Evolutionary conservation across 2,113 vertebrate species (phyloP).

Genomic region (Aleadryas rufinucha): DNA sequence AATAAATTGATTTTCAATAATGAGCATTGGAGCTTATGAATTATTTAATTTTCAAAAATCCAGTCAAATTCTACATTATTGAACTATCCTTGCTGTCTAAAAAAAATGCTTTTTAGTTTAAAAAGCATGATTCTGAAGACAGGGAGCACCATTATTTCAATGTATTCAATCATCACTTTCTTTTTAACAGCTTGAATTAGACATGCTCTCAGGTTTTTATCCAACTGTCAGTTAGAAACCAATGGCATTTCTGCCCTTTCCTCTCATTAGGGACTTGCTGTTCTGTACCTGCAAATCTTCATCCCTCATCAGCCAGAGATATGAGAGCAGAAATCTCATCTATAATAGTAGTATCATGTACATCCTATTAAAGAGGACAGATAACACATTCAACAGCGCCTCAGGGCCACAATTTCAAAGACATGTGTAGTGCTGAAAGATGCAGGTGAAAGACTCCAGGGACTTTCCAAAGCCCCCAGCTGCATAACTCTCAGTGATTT

Average conservation of each 20-base stretch:
- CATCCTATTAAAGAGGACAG: constrained; percentile 38
- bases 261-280: constrained; percentile 47
- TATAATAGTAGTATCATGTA: constrained; percentile 16
- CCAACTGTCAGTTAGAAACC: constrained; percentile 23
- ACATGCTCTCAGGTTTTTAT: constrained; percentile 34
- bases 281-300: constrained; percentile 42
- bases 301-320: constrained; percentile 26
- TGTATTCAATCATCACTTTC: constrained; percentile 36
- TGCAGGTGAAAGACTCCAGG: constrained; percentile 23
- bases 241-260: constrained; percentile 47
- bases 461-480: constrained; percentile 38
- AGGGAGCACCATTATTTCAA: constrained; percentile 14
- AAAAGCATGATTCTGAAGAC: background rate
- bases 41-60: background rate
- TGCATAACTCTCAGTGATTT: background rate
- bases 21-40: background rate
- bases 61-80: background rate
- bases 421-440: constrained; percentile 2
- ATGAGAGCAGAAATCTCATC: constrained; percentile 21
- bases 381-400: constrained; percentile 6
- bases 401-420: constrained; percentile 36
- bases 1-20: constrained; percentile 35
- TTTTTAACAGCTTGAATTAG: constrained; percentile 44
- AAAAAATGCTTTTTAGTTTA: constrained; percentile 11
- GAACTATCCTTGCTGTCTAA: background rate